Evolutionary conservation across 2,113 vertebrate genomes (phyloP).

Genomic region (Macquaria australasica): DNA sequence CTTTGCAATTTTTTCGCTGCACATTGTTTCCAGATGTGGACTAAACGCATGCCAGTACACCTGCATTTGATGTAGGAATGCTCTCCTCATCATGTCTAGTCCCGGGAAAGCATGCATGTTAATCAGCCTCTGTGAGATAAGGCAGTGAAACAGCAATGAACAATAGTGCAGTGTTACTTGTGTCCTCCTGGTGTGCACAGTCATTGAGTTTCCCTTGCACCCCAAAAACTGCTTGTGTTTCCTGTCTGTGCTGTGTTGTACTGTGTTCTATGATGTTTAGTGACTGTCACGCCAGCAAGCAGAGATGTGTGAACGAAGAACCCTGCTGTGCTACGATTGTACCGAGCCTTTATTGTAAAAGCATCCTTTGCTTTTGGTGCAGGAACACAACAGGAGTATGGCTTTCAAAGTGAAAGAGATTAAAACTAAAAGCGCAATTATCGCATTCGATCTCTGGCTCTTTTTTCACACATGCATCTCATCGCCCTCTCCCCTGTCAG

Average conservation of each 20-base stretch:
- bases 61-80: slow-evolving; percentile 58
- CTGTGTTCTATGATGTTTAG: slow-evolving; percentile 46
- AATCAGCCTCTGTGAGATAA: slow-evolving; percentile 75
- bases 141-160: slow-evolving; percentile 85
- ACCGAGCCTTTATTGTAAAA: not conserved
- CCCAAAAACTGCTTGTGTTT: slow-evolving; percentile 58
- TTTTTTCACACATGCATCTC: slow-evolving; percentile 78
- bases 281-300: slow-evolving; percentile 66
- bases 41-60: slow-evolving; percentile 64
- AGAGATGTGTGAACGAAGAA: slow-evolving; percentile 77
- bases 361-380: slow-evolving; percentile 12
- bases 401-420: slow-evolving; percentile 16
- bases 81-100: slow-evolving; percentile 34
- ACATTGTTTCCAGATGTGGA: slow-evolving; percentile 62
- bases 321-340: slow-evolving; percentile 1
- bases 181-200: slow-evolving; percentile 68
- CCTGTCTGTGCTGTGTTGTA: slow-evolving; percentile 58
- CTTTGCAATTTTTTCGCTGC: slow-evolving; percentile 39
- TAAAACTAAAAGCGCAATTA: slow-evolving; percentile 32
- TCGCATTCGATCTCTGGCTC: slow-evolving; percentile 45
- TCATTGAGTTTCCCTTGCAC: slow-evolving; percentile 67
- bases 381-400: not conserved
- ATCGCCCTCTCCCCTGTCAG: slow-evolving; percentile 72
- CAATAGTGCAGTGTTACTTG: slow-evolving; percentile 64
- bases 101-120: slow-evolving; percentile 64